Conservation (phyloP, 2,888 invertebrate genomes). For the Lordiphosa fenestrarum region DNA sequence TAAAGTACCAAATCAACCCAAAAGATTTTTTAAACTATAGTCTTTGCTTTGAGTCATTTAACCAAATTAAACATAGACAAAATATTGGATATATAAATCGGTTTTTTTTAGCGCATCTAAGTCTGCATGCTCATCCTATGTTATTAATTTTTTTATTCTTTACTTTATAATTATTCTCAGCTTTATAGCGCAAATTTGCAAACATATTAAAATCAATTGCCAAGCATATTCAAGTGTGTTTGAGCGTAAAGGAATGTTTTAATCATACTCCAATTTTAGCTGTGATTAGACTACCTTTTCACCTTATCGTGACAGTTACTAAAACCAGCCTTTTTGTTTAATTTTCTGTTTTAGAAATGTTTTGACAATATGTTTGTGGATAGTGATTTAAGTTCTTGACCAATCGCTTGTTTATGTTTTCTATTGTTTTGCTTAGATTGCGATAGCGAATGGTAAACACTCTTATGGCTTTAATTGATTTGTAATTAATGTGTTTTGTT, state of each 20-base stretch:
- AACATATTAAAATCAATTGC: conserved; percentile 23
- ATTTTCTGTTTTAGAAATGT: not conserved
- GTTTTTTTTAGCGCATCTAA: too few relatives aligned
- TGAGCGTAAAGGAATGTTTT: conserved; percentile 24
- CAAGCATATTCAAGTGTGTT: conserved; percentile 16
- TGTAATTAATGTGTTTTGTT: conserved; percentile 42
- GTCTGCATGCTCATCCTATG: too few relatives aligned
- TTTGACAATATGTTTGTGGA: conserved; percentile 17
- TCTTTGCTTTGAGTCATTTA: too few relatives aligned
- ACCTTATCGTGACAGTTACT: conserved; percentile 8
- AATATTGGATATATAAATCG: too few relatives aligned
- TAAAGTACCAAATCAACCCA: too few relatives aligned
- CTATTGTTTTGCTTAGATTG: conserved; percentile 19
- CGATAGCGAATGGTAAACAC: conserved; percentile 22
- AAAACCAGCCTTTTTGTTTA: not conserved
- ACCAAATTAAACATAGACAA: too few relatives aligned
- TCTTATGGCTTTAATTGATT: conserved; percentile 57
- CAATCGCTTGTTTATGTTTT: conserved; percentile 3
- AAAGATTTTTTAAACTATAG: too few relatives aligned
- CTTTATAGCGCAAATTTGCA: conserved; percentile 7
- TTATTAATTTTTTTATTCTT: too few relatives aligned
- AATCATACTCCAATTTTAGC: conserved; percentile 13
- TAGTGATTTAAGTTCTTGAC: too few relatives aligned
- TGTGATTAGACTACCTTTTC: not conserved
- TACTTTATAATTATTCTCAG: conserved; percentile 9